Conservation (phyloP, 2,888 invertebrate species). For the Athalia rosae region DNA sequence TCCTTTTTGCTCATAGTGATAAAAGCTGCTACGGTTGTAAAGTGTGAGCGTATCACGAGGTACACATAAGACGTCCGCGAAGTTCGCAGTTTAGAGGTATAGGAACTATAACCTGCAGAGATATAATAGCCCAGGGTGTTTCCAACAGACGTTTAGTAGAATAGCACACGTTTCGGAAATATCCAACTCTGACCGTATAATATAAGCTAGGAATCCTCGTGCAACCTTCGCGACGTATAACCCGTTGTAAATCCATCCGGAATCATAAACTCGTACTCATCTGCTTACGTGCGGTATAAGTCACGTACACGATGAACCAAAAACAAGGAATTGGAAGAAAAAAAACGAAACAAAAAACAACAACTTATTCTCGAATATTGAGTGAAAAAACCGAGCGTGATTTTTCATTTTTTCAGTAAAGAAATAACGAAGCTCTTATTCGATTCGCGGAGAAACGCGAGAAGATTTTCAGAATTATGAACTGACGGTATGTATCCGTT, state of each 20-base stretch:
- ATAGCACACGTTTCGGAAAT: slow-evolving; percentile 24
- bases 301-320: neutral
- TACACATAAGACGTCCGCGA: neutral
- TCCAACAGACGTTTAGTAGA: slow-evolving; percentile 30
- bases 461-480: too few species aligned
- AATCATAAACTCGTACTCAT: slow-evolving; percentile 27
- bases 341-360: too few species aligned
- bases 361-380: too few species aligned
- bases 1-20: too few species aligned
- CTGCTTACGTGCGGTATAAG: slow-evolving; percentile 1
- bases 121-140: slow-evolving; percentile 31
- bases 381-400: too few species aligned
- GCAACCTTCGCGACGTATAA: slow-evolving; percentile 18
- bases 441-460: too few species aligned
- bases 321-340: neutral
- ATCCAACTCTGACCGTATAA: slow-evolving; percentile 29
- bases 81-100: slow-evolving; percentile 14
- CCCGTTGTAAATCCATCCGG: slow-evolving; percentile 36
- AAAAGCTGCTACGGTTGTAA: too few species aligned
- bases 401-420: too few species aligned
- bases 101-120: slow-evolving; percentile 25
- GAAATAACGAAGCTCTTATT: too few species aligned
- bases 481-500: too few species aligned
- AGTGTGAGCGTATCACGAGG: too few species aligned
- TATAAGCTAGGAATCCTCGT: neutral